Base-by-base conservation (phyloP, 2,888 invertebrate genomes). In the Microctonus aethiopoides region DNA sequence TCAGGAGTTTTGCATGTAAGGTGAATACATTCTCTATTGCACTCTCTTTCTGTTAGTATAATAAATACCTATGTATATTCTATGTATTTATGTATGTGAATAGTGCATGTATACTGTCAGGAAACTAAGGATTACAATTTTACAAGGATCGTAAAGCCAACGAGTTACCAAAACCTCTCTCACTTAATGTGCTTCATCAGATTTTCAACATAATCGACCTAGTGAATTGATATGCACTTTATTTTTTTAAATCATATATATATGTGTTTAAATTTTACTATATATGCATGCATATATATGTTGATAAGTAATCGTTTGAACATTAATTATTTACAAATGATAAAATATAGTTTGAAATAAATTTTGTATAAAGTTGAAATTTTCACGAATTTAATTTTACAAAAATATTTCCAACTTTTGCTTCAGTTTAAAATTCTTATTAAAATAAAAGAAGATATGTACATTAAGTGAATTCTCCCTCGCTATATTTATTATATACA, bases 121-220 rank as follows among this genome's bases (percentile, higher is more conserved):
- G 32, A 54, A 65, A 65, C 39, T 65, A 61, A 65, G 60, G 65
- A 70, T 70, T 65, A 70, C 32, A 41, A 65, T 70, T 70, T 65
- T 54, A 70, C 65, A 60, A n/a, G 60, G 39, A 51, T 70, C 61
- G 70, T 65, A 70, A 65, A 65, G 54, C 52, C 61, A 70, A 68
- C 62, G 32, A 68, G 62, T 51, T 16, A 26, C 26, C 61, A 61
- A 24, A 6, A 61, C 51, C 32, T 24, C 34, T 41, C 20, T 59
- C 24, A 67, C 6, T 34, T 22, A 54, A 63, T 68, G 5, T 57
- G n/a, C 13, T 46, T 63, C 39, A 57, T 69, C 68, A 64, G 68
- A 69, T 69, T 69, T 59, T 24, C 46, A 46, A 39, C 13, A 32
- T 29, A 26, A 57, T 10, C 26, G 16, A 5, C 39, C n/a, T 46